These are phyloP conservation scores for Poecilia gillii DNA, from an alignment of 2,797 vertebrate species.

Conservation along the genomic window DNA sequence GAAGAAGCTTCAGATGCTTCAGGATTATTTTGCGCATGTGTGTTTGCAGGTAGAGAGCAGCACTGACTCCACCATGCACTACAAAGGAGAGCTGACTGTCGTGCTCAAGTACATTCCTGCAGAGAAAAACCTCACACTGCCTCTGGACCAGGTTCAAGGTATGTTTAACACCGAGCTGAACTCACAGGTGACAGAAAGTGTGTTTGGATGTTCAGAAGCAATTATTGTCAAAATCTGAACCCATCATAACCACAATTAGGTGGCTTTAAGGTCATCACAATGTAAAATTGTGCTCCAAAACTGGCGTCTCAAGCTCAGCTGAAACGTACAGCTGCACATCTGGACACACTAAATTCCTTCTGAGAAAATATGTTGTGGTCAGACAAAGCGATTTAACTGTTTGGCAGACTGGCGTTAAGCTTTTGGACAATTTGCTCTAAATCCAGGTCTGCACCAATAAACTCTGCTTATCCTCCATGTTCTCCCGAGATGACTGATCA, in stretches of 20 bases:
- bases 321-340: not conserved
- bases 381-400: not conserved
- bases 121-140: conserved; percentile 87
- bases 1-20: not conserved
- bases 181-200: not conserved
- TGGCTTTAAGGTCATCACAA: not conserved
- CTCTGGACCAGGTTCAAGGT: conserved; percentile 91
- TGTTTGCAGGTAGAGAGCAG: conserved; percentile 81
- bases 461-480: not conserved
- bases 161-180: conserved; percentile 16
- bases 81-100: conserved; percentile 95
- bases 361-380: not conserved
- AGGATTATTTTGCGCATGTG: not conserved
- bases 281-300: not conserved
- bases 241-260: not conserved
- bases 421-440: not conserved
- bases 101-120: conserved; percentile 92
- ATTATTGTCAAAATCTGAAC: not conserved
- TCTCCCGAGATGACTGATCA: not conserved
- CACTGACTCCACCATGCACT: conserved; percentile 87
- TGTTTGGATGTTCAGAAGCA: not conserved
- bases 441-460: not conserved
- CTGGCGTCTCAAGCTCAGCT: not conserved
- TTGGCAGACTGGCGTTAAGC: not conserved
- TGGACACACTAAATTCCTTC: not conserved